Percentiles rank a stretch among this genome's conserved stretches.
Conservation (phyloP, 2,888 invertebrate species). For the Nephrotoma appendiculata region DNA sequence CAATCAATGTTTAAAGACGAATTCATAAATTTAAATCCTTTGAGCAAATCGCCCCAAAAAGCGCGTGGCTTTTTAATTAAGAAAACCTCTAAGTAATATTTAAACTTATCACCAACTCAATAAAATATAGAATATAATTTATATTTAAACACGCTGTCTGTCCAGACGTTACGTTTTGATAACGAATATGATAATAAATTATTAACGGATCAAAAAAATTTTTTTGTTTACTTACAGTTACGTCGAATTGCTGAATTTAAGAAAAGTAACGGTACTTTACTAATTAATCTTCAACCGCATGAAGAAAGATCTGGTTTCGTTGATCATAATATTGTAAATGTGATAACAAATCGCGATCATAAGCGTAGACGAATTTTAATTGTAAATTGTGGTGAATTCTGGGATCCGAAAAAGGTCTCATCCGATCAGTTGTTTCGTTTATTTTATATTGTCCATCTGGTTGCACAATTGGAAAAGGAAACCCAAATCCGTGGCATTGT, state of each 20-base stretch:
- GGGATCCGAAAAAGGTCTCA: conserved; percentile 60
- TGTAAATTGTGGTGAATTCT: conserved; percentile 55
- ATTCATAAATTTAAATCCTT: background rate
- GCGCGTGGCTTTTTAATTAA: no score
- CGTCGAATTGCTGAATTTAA: conserved; percentile 62
- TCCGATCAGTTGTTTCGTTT: conserved; percentile 65
- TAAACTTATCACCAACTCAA: no score
- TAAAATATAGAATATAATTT: no score
- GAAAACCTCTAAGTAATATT: no score
- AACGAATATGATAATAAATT: background rate
- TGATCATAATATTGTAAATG: conserved; percentile 63
- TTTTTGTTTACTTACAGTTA: conserved; percentile 39
- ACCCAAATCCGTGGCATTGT: conserved; percentile 68
- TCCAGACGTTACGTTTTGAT: background rate
- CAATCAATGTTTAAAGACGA: background rate
- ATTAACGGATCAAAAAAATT: conserved; percentile 8
- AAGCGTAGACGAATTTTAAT: conserved; percentile 59
- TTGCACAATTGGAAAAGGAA: conserved; percentile 61
- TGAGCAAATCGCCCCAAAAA: background rate
- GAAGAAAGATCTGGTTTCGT: conserved; percentile 52
- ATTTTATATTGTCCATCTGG: conserved; percentile 64
- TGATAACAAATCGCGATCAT: conserved; percentile 58
- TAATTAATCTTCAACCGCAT: conserved; percentile 50
- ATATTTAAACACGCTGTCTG: background rate
- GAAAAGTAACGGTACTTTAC: conserved; percentile 47